Evolutionary conservation across 2,888 invertebrate species (phyloP).

Genomic region (Zygogramma bicolorata): DNA sequence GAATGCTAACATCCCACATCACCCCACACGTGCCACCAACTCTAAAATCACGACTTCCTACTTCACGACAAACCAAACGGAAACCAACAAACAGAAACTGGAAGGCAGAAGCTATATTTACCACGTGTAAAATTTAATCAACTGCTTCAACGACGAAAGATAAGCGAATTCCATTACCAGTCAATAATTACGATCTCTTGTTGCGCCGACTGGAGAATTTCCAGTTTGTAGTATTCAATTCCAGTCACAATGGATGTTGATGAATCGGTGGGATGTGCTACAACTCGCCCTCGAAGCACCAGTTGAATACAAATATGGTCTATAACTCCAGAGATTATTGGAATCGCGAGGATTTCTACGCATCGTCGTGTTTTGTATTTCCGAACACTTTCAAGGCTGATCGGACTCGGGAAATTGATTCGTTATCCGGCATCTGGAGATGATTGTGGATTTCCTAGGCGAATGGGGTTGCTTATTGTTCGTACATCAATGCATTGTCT

Average conservation of each 20-base stretch:
- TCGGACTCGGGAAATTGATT: not conserved
- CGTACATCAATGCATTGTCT: not conserved
- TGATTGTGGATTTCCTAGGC: not conserved
- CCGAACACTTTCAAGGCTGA: slow-evolving; percentile 8
- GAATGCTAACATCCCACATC: not conserved
- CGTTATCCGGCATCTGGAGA: not conserved
- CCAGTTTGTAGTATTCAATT: slow-evolving; percentile 64
- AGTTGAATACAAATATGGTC: slow-evolving; percentile 54
- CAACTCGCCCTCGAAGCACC: slow-evolving; percentile 53
- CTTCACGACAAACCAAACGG: not conserved
- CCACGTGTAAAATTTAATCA: slow-evolving; percentile 45
- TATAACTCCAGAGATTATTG: slow-evolving; percentile 39
- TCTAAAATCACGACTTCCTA: not conserved
- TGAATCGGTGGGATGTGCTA: slow-evolving; percentile 62
- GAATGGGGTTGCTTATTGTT: not conserved
- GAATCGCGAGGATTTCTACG: not conserved
- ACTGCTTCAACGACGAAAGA: slow-evolving; percentile 41
- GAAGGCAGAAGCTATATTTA: not conserved
- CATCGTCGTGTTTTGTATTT: not conserved
- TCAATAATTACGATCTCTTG: slow-evolving; percentile 63
- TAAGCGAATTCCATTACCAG: slow-evolving; percentile 60
- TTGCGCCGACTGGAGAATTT: slow-evolving; percentile 59
- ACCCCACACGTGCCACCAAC: not conserved
- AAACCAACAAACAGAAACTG: slow-evolving; percentile 6
- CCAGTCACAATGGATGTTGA: slow-evolving; percentile 61